These are phyloP conservation scores for Berghia stephanieae DNA, from an alignment of 1,140 invertebrate species.

Conservation along the genomic window DNA sequence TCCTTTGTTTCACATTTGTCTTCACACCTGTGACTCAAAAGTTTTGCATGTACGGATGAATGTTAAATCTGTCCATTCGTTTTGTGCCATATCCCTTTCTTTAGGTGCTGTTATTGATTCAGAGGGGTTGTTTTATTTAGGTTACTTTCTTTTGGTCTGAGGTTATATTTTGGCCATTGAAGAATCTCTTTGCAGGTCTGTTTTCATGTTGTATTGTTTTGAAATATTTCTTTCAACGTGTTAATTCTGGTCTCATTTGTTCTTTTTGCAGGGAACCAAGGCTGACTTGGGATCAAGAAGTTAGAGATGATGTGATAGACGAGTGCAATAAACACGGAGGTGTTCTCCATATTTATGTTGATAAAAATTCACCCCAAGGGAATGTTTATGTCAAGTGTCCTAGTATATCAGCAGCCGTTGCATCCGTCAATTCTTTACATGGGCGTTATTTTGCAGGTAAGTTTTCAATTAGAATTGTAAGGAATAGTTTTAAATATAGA, in stretches of 20 bases:
- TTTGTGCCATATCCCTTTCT: no score
- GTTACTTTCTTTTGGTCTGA: no score
- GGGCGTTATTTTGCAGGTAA: conserved; percentile 94
- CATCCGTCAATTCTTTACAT: conserved; percentile 95
- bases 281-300: conserved; percentile 88
- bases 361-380: conserved; percentile 92
- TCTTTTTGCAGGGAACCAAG: conserved; percentile 58
- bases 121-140: no score
- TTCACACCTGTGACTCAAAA: no score
- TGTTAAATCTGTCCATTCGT: no score
- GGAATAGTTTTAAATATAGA: no score
- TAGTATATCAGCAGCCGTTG: conserved; percentile 92
- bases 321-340: conserved; percentile 99
- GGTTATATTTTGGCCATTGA: no score
- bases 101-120: no score
- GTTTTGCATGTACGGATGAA: no score
- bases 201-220: not conserved
- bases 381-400: conserved; percentile 99
- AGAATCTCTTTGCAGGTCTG: no score
- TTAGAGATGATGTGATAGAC: conserved; percentile 97
- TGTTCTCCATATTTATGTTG: conserved; percentile 95
- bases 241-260: not conserved
- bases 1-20: no score
- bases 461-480: no score
- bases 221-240: not conserved